Base-by-base conservation (phyloP, 2,888 invertebrate species). In the Melinaea menophilus region DNA sequence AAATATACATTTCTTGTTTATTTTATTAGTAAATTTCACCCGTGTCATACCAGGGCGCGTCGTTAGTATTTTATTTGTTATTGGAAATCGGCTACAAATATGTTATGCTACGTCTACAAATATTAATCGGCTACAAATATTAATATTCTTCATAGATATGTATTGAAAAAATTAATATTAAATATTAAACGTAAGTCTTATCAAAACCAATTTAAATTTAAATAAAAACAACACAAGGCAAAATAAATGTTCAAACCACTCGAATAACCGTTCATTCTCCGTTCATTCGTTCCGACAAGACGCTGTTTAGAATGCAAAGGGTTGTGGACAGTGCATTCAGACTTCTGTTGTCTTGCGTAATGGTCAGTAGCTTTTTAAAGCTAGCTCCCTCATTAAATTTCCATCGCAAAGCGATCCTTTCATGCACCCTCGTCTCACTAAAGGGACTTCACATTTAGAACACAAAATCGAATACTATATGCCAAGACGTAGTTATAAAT, bases 301-400 rank as follows among this genome's bases (percentile, higher is more conserved):
- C 54, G 58, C 66, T 60, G 63, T 64, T 68, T 64, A 68, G 64
- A 66, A 69, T 62, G 66, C 64, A 67, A 66, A 71, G 68, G 64
- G 65, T 67, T 72, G 68, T 72, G 83, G 85, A 79, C 84, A 82
- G 72, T 78, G 80, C 79, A 78, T 79, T 80, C 80, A 85, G 77
- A 73, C 79, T 69, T 69, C 79, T 77, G 83, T 85, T 84, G 83
- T 84, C 73, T 76, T 72, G 63, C 63, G 80, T 85, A 86, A 87
- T 83, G 87, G 87, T 87, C 87, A 87, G 84, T 81, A 80, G 71
- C 67, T 79, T 73, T 71, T 72, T 75, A 79, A 81, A 80, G 78
- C 74, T 74, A 73, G 74, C 78, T 75, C 77, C 74, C 85, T 86
- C 87, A 86, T 87, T 85, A 87, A 85, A 85, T 84, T 85, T 86